Evolutionary conservation across 1,140 invertebrate species (phyloP).

Genomic region (Leptinotarsa texana): DNA sequence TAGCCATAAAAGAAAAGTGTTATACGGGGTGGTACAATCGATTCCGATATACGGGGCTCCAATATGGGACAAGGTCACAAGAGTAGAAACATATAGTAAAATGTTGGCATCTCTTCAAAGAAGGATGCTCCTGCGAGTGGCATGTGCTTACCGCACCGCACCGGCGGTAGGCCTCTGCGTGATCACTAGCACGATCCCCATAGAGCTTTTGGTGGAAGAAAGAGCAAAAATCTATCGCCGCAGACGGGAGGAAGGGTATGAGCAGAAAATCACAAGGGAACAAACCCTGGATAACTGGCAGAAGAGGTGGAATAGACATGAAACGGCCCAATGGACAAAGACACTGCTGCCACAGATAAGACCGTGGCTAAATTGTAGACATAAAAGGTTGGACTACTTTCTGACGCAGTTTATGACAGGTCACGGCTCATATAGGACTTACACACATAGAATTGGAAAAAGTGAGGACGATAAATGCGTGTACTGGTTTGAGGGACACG

Average conservation of each 20-base stretch:
- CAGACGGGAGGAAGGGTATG: not conserved
- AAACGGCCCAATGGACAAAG: slow-evolving; percentile 25
- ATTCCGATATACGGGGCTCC: no score
- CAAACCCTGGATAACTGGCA: slow-evolving; percentile 25
- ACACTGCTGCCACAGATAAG: slow-evolving; percentile 22
- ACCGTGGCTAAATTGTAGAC: slow-evolving; percentile 14
- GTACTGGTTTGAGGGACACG: not conserved
- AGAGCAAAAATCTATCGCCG: not conserved
- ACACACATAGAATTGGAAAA: slow-evolving; percentile 4
- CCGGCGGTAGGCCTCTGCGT: no score
- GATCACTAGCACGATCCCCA: no score
- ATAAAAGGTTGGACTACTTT: slow-evolving; percentile 6
- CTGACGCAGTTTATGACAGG: slow-evolving; percentile 32
- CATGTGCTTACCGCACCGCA: no score
- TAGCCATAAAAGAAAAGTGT: no score
- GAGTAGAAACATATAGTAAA: no score
- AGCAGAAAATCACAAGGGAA: not conserved
- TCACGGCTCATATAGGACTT: slow-evolving; percentile 30
- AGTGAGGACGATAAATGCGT: not conserved
- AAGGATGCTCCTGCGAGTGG: no score
- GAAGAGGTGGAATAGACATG: slow-evolving; percentile 19
- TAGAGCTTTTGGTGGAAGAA: no score
- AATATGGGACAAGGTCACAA: no score
- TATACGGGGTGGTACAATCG: no score
- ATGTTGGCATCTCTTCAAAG: no score